Conservation (phyloP, 2,797 vertebrate species). For the Falco biarmicus region DNA sequence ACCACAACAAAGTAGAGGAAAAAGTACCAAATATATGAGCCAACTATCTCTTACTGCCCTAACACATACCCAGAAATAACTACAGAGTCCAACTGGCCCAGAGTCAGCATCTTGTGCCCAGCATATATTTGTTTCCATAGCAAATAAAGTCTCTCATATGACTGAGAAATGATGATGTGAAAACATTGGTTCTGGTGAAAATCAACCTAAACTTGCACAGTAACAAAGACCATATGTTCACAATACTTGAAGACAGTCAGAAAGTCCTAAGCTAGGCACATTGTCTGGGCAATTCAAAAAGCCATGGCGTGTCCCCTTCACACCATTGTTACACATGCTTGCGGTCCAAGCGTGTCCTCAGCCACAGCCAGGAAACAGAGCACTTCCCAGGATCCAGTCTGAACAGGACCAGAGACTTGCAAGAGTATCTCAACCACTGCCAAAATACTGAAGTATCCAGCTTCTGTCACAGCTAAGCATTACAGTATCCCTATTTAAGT, state of each 20-base stretch:
- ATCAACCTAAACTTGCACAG: conserved; percentile 62
- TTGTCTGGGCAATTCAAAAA: background rate
- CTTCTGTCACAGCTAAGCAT: background rate
- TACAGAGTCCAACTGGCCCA: conserved; percentile 66
- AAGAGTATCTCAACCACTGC: background rate
- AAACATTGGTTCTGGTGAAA: conserved; percentile 69
- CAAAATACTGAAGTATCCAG: background rate
- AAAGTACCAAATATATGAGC: conserved; percentile 15
- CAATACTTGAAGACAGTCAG: conserved; percentile 17
- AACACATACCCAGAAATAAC: conserved; percentile 60
- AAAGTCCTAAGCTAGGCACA: background rate
- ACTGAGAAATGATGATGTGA: conserved; percentile 66
- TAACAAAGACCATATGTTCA: conserved; percentile 62
- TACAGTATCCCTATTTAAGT: background rate
- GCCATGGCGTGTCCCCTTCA: background rate
- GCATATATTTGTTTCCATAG: conserved; percentile 69
- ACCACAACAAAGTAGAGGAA: background rate
- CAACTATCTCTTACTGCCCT: conserved; percentile 64
- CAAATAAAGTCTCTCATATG: conserved; percentile 66
- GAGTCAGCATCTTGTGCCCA: conserved; percentile 65
- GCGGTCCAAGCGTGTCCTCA: background rate
- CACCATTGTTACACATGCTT: background rate
- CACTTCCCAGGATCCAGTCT: background rate
- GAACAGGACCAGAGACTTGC: background rate
- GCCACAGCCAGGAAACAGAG: background rate